Conservation (phyloP, 2,113 vertebrate genomes). For the Jacana jacana region DNA sequence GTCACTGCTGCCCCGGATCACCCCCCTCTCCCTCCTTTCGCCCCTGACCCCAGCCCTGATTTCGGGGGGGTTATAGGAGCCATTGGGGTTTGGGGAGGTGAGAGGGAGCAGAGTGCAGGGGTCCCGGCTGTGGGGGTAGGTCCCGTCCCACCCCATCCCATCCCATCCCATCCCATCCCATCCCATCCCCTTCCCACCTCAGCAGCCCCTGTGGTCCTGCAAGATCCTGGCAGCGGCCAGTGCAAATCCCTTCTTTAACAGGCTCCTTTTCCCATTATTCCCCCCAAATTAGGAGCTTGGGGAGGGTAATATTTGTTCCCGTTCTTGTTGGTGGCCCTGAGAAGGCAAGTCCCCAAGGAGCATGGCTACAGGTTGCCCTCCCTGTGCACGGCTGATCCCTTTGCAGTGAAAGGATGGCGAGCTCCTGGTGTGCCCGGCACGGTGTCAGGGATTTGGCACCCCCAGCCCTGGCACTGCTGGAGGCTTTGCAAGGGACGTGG, state of each 20-base stretch:
- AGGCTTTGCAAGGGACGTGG: background rate
- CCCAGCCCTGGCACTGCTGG: background rate
- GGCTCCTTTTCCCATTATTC: background rate
- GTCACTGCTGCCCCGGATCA: slow-evolving; percentile 67
- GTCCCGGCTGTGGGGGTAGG: background rate
- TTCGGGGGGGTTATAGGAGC: background rate
- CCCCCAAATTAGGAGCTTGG: accelerated
- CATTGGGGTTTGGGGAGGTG: accelerated
- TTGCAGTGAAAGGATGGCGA: accelerated
- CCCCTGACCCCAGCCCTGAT: background rate
- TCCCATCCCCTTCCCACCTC: background rate
- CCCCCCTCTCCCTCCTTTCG: background rate
- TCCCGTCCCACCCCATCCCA: too few species aligned
- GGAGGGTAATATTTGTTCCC: background rate
- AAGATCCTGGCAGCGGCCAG: accelerated
- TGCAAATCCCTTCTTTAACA: background rate
- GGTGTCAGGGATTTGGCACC: accelerated
- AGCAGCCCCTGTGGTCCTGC: background rate
- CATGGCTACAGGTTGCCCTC: background rate
- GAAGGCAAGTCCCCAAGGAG: background rate
- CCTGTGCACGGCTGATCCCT: accelerated
- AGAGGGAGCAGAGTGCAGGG: accelerated
- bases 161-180: too few species aligned
- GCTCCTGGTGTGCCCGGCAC: background rate
- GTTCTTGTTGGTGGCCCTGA: background rate